These are phyloP conservation scores for Gymnobelideus leadbeateri DNA, from an alignment of 2,113 vertebrate species.

Conservation along the genomic window DNA sequence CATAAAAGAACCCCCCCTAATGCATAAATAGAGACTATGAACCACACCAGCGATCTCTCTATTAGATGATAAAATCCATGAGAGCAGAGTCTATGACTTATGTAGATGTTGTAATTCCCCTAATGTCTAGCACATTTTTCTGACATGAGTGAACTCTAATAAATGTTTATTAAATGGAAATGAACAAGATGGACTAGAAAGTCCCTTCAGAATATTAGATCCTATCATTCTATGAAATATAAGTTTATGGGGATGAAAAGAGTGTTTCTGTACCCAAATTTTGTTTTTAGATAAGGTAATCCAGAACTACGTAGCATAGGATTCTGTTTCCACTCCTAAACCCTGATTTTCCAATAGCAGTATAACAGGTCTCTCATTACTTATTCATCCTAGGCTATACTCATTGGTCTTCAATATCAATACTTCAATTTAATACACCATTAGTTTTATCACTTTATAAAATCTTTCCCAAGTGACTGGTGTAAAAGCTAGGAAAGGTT, in stretches of 20 bases:
- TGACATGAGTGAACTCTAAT: background rate
- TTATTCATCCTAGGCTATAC: slow-evolving; percentile 34
- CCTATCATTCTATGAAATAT: background rate
- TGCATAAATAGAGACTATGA: background rate
- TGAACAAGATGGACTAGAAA: background rate
- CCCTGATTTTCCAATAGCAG: background rate
- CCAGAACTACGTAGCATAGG: background rate
- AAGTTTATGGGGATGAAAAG: background rate
- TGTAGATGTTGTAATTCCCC: background rate
- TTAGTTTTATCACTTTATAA: slow-evolving; percentile 69
- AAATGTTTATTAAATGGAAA: background rate
- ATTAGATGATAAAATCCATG: background rate
- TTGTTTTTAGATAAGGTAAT: background rate
- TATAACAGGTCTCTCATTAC: background rate
- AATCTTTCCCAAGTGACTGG: slow-evolving; percentile 43
- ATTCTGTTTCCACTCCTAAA: background rate
- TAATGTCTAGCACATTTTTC: background rate
- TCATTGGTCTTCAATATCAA: slow-evolving; percentile 10
- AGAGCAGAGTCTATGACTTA: background rate
- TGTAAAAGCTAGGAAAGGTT: slow-evolving; percentile 33
- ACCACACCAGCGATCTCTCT: background rate
- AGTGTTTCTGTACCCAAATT: background rate
- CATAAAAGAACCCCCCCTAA: background rate
- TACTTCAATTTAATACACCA: slow-evolving; percentile 72
- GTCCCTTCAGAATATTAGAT: background rate